Base-by-base conservation (phyloP, 2,888 invertebrate genomes). In the Acanthosepion pharaonis region DNA sequence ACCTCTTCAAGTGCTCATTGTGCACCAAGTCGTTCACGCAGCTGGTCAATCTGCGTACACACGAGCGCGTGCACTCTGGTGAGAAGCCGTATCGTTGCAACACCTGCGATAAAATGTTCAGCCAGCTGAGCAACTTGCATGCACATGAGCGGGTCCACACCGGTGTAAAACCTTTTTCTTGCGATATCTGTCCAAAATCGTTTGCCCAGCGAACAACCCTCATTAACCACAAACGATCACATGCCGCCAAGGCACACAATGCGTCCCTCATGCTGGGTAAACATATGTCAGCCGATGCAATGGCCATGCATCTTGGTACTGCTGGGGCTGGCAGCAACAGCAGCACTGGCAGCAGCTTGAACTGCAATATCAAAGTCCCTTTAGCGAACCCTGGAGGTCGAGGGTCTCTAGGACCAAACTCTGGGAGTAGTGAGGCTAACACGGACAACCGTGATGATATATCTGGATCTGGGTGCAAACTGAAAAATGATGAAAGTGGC, bases 1-100 rank as follows among this genome's bases (percentile, higher is more conserved):
- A 94, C 51, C 94, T 64, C 49, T 94, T 59, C 49, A 91, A 91
- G 91, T 94, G 94, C 48, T 51, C 78, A 51, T 48, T 91, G 78
- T 94, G 94, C 78, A 51, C 33, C 28, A 94, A 94, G 91, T 64
- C 91, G 53, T 94, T 94, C 78, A 91, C 94, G 48, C 59, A 91
- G 59, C 53, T 59, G 64, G 53, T 51, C 49, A 91, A 91, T 51
- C 91, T 94, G 28, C 51, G 53, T 64, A 64, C 91, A 8, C 94
- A 94, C 94, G 91, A 59, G 78, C 53, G 94, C 5, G 91, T 91
- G 8, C 94, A 94, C 94, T 91, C 94, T 64, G 94, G 94, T 20
- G 94, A 94, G 64, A 94, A 91, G 15, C 78, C 64, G 48, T 94
- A 94, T 64, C 53, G 53, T 25, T 94, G 94, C 48, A 53, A 51